These are phyloP conservation scores for Varanus komodoensis DNA, from an alignment of 2,113 vertebrate species.

Conservation along the genomic window DNA sequence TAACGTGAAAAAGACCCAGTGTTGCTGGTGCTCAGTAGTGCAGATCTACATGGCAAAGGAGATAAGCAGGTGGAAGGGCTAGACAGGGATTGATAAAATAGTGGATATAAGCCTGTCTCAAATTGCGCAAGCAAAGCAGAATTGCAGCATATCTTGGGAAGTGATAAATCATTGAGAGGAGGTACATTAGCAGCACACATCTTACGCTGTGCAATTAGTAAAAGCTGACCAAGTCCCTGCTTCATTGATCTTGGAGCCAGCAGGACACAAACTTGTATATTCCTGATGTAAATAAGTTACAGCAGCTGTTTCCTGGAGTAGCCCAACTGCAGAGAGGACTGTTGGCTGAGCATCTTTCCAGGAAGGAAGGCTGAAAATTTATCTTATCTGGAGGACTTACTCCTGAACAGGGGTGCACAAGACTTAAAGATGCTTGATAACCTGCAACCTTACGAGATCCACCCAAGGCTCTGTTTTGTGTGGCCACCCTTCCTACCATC, in stretches of 20 bases:
- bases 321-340: neutral
- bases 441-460: neutral
- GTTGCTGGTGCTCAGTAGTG: neutral
- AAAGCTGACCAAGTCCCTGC: neutral
- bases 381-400: no score
- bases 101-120: accelerated
- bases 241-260: neutral
- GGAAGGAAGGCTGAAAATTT: neutral
- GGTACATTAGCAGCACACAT: neutral
- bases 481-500: neutral
- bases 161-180: neutral
- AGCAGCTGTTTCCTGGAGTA: neutral
- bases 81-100: neutral
- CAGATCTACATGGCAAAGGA: neutral
- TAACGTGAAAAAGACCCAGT: neutral
- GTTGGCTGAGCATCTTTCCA: neutral
- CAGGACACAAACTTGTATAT: accelerated
- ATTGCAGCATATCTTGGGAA: neutral
- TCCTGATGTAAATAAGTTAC: neutral
- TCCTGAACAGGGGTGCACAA: no score
- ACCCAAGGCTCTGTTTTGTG: neutral
- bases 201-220: neutral
- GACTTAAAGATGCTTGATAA: no score
- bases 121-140: neutral
- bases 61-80: neutral